Evolutionary conservation across 2,888 invertebrate genomes (phyloP).

Genomic region (Cheilosia vernalis): DNA sequence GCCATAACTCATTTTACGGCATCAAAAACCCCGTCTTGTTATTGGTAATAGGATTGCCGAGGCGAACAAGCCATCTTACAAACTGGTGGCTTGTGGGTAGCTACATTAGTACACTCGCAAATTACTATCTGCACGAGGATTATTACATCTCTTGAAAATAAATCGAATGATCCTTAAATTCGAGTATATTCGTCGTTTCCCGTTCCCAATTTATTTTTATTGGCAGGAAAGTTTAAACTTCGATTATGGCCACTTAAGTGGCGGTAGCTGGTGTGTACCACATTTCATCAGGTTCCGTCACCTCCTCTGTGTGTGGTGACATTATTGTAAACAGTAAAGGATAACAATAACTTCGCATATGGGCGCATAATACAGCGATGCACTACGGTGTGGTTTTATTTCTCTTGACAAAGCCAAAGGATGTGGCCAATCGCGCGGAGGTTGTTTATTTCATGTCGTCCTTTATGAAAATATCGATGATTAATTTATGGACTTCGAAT

Average conservation of each 20-base stretch:
- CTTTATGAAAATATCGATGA: conserved; percentile 33
- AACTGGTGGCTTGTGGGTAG: background rate
- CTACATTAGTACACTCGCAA: conserved; percentile 1
- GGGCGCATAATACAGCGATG: background rate
- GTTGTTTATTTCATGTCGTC: conserved; percentile 4
- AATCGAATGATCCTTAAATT: conserved; percentile 43
- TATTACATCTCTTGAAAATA: conserved; percentile 13
- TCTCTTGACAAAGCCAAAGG: background rate
- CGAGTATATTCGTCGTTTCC: background rate
- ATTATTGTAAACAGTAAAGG: background rate
- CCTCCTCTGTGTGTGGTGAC: background rate
- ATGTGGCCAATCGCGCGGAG: background rate
- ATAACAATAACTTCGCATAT: background rate
- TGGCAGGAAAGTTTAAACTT: conserved; percentile 37
- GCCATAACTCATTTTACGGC: conserved; percentile 65
- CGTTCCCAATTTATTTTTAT: conserved; percentile 26
- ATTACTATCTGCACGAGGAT: conserved; percentile 29
- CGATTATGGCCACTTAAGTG: conserved; percentile 53
- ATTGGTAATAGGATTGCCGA: conserved; percentile 64
- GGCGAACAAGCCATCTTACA: conserved; percentile 27
- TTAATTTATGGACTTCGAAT: conserved; percentile 35
- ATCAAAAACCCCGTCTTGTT: conserved; percentile 37
- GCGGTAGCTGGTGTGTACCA: background rate
- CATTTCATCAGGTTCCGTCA: too few relatives aligned
- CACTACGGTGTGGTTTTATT: too few relatives aligned